These are phyloP conservation scores for Plebejus argus DNA, from an alignment of 2,888 invertebrate species.

Conservation along the genomic window DNA sequence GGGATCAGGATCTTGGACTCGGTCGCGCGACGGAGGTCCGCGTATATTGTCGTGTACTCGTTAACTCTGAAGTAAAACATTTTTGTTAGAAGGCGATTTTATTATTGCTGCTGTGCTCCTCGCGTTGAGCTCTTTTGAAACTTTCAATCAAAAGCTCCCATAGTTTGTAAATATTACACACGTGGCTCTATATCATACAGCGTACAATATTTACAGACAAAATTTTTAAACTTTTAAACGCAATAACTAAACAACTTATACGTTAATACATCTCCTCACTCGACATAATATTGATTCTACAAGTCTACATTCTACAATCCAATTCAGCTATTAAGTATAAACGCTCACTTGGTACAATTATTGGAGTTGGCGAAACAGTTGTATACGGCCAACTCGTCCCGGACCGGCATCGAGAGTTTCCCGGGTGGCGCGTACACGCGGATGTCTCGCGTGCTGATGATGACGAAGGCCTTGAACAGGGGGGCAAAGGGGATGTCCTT, in stretches of 20 bases:
- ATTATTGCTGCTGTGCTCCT: background rate
- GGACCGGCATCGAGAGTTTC: constrained; percentile 82
- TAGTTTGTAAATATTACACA: no score
- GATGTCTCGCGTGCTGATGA: constrained; percentile 84
- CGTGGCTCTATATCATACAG: no score
- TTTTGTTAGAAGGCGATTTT: background rate
- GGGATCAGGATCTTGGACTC: constrained; percentile 85
- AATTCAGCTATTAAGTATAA: background rate
- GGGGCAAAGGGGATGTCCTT: constrained; percentile 91
- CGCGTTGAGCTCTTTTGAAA: background rate
- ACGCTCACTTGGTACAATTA: constrained; percentile 70
- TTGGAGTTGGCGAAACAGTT: constrained; percentile 83
- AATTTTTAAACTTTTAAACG: no score
- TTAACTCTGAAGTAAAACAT: constrained; percentile 77
- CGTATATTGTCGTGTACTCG: constrained; percentile 86
- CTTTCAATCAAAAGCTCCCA: no score
- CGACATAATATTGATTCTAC: background rate
- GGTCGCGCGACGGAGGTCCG: constrained; percentile 84
- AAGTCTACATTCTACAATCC: background rate
- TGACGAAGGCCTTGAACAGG: constrained; percentile 87
- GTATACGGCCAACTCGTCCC: constrained; percentile 77
- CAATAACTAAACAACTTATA: no score
- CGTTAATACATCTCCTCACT: background rate
- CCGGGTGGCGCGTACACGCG: constrained; percentile 85
- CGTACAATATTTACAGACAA: no score